A percentile compares a stretch with the other conserved stretches of the same genome.
These are phyloP conservation scores for Gobius niger DNA, from an alignment of 2,113 vertebrate genomes.

Conservation along the genomic window DNA sequence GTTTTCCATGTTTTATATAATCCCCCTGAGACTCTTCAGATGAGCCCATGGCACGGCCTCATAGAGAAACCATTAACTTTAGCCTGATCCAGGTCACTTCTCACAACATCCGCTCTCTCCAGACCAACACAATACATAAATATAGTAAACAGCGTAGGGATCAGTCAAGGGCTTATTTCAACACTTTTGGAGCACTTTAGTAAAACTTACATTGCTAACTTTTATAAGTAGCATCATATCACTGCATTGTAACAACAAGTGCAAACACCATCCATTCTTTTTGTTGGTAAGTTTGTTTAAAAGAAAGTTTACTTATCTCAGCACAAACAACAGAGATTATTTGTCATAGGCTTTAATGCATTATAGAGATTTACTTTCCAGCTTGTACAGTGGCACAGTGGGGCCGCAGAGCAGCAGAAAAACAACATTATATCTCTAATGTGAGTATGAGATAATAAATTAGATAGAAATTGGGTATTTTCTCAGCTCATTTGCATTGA, in stretches of 20 bases:
- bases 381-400: slow-evolving; percentile 1
- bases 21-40: slow-evolving; percentile 25
- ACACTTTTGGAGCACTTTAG: slow-evolving; percentile 51
- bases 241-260: slow-evolving; percentile 25
- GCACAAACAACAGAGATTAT: slow-evolving; percentile 46
- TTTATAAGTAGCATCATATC: slow-evolving; percentile 45
- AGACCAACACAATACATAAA: slow-evolving; percentile 13
- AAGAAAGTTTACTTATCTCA: slow-evolving; percentile 25
- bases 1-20: slow-evolving; percentile 26
- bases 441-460: slow-evolving; percentile 6
- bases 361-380: slow-evolving; percentile 21
- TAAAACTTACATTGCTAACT: slow-evolving; percentile 43
- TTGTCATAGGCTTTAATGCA: slow-evolving; percentile 46
- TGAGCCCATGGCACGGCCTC: slow-evolving; percentile 37
- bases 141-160: slow-evolving; percentile 17
- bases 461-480: slow-evolving; percentile 12
- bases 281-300: slow-evolving; percentile 28
- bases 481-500: slow-evolving; percentile 3
- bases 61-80: slow-evolving; percentile 41
- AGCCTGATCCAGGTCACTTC: slow-evolving; percentile 43
- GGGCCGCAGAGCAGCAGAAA: neutral
- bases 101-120: slow-evolving; percentile 10
- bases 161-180: slow-evolving; percentile 41
- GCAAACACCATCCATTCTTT: slow-evolving; percentile 32
- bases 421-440: slow-evolving; percentile 6